Evolutionary conservation across 1,140 invertebrate species (phyloP), one percentile per base, ranked within the genome.

Genomic region (Drosophila bocqueti): DNA sequence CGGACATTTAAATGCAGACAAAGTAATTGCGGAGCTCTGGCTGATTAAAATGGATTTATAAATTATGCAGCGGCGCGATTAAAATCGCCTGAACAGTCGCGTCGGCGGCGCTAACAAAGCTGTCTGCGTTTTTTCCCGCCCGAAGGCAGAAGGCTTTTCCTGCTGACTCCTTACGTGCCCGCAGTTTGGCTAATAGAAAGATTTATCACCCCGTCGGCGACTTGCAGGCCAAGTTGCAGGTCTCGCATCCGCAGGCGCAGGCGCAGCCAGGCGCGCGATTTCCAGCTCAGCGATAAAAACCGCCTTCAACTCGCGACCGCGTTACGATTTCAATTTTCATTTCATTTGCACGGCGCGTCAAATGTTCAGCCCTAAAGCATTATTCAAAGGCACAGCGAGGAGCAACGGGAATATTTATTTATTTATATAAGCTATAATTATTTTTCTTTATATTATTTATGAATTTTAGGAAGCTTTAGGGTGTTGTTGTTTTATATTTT

Each of bases 1-100:
- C n/a, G 49, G 81, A 52, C 87, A 91, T 91, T 91, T 91, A 91
- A 91, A 91, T 91, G 89, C 89, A 91, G 89, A 91, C 89, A 91
- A 85, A 91, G 89, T 91, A 91, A 91, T 87, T 91, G 87, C 81
- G 75, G 87, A 79, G 64, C 60, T 60, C 55, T 69, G 78, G 72
- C 85, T 89, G 85, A 89, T 89, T 76, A 91, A 91, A 91, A 87
- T 82, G 82, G 89, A 91, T 91, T 87, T 91, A 91, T 91, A 91
- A 91, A 91, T 91, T 91, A 91, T 89, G 85, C 85, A 74, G 85
- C 86, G 83, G 84, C 52, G 78, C 85, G 85, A 90, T 90, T 90
- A 84, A 89, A 87, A 87, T 87, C 84, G 84, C 84, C 76, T 57
- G 21, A 76, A 42, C 61, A 77, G 82, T 81, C 81, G 77, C 82